Conservation (phyloP, 2,113 vertebrate species). For the Arizona elegans region DNA sequence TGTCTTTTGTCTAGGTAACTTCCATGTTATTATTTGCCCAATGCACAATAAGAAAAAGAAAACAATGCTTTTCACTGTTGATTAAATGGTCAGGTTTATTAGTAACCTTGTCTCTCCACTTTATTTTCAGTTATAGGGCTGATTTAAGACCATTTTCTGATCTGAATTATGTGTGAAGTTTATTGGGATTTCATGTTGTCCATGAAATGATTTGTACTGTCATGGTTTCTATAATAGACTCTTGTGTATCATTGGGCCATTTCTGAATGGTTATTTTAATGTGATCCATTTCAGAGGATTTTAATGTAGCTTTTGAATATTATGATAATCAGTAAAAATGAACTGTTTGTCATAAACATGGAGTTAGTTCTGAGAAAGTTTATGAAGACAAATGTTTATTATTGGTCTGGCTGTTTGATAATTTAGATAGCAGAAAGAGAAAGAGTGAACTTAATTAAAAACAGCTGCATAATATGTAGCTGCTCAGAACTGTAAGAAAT, state of each 20-base stretch:
- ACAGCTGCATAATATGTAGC: neutral
- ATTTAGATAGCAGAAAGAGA: neutral
- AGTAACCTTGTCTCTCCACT: neutral
- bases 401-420: neutral
- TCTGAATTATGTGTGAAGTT: slow-evolving; percentile 37
- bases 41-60: neutral
- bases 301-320: slow-evolving; percentile 29
- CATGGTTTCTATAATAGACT: slow-evolving; percentile 46
- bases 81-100: neutral
- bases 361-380: neutral
- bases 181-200: slow-evolving; percentile 31
- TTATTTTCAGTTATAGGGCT: neutral
- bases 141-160: slow-evolving; percentile 36
- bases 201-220: slow-evolving; percentile 40
- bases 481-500: neutral
- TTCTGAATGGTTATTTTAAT: slow-evolving; percentile 11
- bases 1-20: neutral
- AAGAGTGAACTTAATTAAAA: neutral
- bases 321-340: neutral
- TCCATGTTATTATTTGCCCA: neutral
- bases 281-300: slow-evolving; percentile 42
- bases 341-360: neutral
- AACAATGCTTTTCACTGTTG: neutral
- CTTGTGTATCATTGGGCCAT: slow-evolving; percentile 11
- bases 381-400: neutral